phyloP scores from a whole-genome alignment of 2,797 vertebrate genomes.

The Pangasius djambal region DNA sequence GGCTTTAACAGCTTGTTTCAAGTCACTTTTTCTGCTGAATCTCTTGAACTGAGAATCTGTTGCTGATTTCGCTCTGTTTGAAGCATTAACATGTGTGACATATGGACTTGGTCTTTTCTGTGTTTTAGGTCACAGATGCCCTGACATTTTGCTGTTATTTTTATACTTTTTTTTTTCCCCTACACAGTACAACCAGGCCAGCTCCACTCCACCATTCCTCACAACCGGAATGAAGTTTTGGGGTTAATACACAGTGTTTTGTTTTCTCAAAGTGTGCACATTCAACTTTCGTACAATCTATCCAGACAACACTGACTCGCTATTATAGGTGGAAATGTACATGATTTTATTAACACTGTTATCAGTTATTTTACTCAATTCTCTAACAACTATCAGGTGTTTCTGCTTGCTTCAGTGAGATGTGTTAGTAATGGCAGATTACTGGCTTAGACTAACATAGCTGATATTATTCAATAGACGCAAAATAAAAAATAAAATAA shows the following conservation, averaged over 20 bases:
- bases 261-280: not conserved
- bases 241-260: not conserved
- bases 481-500: not conserved
- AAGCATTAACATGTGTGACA: conserved; percentile 6
- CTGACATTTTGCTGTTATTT: not conserved
- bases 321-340: not conserved
- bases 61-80: not conserved
- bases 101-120: conserved; percentile 6
- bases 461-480: not conserved
- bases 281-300: not conserved
- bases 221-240: not conserved
- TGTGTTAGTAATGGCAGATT: not conserved
- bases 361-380: not conserved
- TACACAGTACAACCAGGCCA: conserved; percentile 3
- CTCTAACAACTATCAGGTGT: not conserved
- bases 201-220: not conserved
- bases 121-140: not conserved
- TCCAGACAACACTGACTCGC: not conserved
- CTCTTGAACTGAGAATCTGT: not conserved
- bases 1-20: not conserved
- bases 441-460: not conserved
- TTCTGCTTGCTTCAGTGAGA: not conserved
- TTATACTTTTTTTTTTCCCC: too few relatives aligned
- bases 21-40: not conserved
- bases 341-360: not conserved